Percentiles rank a stretch among this genome's conserved stretches.
Evolutionary conservation across 2,113 vertebrate genomes (phyloP).

Genomic region (Sylvilagus bachmani): DNA sequence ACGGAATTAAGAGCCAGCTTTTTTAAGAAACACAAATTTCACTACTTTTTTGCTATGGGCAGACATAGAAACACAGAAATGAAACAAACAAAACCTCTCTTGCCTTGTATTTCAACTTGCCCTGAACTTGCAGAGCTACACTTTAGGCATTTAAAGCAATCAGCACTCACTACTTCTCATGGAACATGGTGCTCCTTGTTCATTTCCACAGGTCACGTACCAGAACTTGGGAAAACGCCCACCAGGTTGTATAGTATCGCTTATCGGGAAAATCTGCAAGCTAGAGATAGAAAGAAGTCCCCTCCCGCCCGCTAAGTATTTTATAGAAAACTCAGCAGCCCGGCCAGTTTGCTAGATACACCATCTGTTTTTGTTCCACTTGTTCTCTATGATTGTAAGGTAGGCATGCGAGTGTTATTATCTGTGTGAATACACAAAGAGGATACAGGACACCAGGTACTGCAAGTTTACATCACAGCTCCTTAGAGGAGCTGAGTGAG

Average conservation of each 20-base stretch:
- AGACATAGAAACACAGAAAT: neutral
- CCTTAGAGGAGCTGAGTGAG: neutral
- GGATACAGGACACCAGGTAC: neutral
- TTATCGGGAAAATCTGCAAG: neutral
- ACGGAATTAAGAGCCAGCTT: neutral
- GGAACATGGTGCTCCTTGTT: neutral
- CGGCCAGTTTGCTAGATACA: neutral
- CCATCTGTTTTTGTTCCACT: neutral
- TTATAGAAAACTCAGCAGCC: neutral
- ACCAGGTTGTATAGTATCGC: neutral
- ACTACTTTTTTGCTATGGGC: neutral
- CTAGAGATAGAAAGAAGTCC: neutral
- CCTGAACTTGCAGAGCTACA: neutral
- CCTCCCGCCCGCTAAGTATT: neutral
- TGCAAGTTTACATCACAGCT: neutral
- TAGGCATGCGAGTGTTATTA: neutral
- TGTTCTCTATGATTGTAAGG: neutral
- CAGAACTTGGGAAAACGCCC: neutral
- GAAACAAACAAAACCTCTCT: neutral
- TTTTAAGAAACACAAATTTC: neutral
- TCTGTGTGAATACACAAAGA: neutral
- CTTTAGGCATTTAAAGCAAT: neutral
- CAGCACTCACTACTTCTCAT: neutral
- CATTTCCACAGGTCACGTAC: neutral
- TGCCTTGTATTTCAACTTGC: neutral